These are phyloP conservation scores for Anser cygnoides DNA, from an alignment of 2,113 vertebrate species.

Conservation along the genomic window DNA sequence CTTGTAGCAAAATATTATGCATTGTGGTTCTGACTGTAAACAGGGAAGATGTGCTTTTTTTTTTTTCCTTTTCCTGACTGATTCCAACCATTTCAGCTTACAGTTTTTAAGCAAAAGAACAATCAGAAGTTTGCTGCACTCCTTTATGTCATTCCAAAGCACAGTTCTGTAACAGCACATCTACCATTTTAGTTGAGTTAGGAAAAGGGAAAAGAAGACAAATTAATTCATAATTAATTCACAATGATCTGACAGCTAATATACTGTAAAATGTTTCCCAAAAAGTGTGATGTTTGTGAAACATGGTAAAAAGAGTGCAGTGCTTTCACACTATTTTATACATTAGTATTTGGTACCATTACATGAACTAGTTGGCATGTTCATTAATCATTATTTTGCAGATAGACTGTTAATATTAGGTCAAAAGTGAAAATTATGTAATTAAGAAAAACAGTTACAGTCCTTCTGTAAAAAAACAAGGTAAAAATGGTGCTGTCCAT, in stretches of 20 bases:
- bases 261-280: conserved; percentile 50
- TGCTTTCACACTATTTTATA: conserved; percentile 42
- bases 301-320: not conserved
- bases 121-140: not conserved
- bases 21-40: not conserved
- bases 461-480: conserved; percentile 61
- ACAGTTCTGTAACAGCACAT: not conserved
- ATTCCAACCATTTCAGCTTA: not conserved
- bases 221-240: conserved; percentile 54
- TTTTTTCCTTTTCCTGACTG: not conserved
- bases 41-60: not conserved
- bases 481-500: conserved; percentile 39
- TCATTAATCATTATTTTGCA: conserved; percentile 73
- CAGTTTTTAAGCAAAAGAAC: not conserved
- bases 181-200: not conserved
- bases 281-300: conserved; percentile 24
- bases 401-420: conserved; percentile 66
- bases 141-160: not conserved
- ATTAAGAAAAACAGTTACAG: conserved; percentile 67
- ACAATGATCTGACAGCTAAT: conserved; percentile 51
- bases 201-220: conserved; percentile 15
- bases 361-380: conserved; percentile 54
- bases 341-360: conserved; percentile 37
- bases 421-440: conserved; percentile 68
- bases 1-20: not conserved